These are phyloP conservation scores for Tor tambroides DNA, from an alignment of 2,113 vertebrate genomes.

Conservation along the genomic window DNA sequence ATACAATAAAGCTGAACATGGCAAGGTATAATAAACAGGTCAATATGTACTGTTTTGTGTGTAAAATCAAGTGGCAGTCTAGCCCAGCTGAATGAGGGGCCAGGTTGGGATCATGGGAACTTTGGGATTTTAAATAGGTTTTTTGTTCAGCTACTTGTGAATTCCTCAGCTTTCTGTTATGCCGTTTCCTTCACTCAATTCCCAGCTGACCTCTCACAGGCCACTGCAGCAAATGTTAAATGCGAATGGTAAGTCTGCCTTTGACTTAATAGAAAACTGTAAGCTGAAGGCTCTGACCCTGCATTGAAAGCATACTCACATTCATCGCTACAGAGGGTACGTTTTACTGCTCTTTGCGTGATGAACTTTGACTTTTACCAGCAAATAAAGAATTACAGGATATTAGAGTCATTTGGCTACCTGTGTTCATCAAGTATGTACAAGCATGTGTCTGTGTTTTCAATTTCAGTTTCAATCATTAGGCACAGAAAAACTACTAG, in stretches of 20 bases:
- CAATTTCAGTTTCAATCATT: too few relatives aligned
- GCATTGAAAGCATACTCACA: constrained; percentile 66
- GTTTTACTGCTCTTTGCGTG: constrained; percentile 52
- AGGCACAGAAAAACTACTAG: too few relatives aligned
- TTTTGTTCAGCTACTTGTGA: constrained; percentile 89
- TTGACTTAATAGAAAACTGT: constrained; percentile 73
- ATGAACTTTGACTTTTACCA: constrained; percentile 56
- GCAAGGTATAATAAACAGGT: constrained; percentile 62
- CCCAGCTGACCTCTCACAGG: constrained; percentile 80
- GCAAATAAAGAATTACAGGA: constrained; percentile 12
- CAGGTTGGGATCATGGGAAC: constrained; percentile 91
- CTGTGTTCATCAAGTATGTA: background rate
- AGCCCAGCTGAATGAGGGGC: constrained; percentile 83
- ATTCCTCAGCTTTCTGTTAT: constrained; percentile 71
- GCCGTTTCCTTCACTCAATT: constrained; percentile 81
- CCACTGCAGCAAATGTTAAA: constrained; percentile 75
- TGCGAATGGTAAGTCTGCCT: constrained; percentile 79
- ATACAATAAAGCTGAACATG: background rate
- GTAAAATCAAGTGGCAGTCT: constrained; percentile 86
- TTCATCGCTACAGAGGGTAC: constrained; percentile 67
- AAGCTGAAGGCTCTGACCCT: constrained; percentile 67
- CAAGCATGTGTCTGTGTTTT: background rate
- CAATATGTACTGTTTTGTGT: constrained; percentile 85
- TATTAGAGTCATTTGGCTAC: background rate
- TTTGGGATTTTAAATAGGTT: constrained; percentile 86